Base-by-base conservation (phyloP, 2,797 vertebrate genomes). In the Pyrrhura leucotis region DNA sequence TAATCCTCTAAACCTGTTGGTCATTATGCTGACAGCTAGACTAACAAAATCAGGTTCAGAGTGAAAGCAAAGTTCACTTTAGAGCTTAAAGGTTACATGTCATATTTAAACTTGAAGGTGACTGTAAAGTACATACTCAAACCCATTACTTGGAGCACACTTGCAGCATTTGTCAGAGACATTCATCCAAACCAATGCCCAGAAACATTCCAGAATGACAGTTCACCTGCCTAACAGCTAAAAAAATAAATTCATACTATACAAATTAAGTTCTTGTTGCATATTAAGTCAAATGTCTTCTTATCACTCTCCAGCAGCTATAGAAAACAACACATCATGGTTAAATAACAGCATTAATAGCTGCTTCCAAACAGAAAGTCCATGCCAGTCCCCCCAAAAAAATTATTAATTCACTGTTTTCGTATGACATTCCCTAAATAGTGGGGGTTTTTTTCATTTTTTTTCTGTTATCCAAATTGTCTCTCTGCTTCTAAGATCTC, bases 371-470 rank as follows among this genome's bases (percentile, higher is more conserved):
- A 62, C 4, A 71, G 42, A 61, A 87, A 54, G 29, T 28, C 20
- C 17, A 31, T 31, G 15, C 4, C 53, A 76, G 19, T 31, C 6
- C 10, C 9, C 11, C 22, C 23, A 1, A 12, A 71, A 79, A 53
- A 13, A 35, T 0, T 3, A 65, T 50, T 61, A 2, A 15, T 54
- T 79, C 1, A 12, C 54, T 75, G 74, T 88, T 31, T 72, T 87
- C 22, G 44, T 25, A 39, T 9, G 44, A 28, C 9, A 16, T 91
- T 78, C 15, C 18, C 26, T 66, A 54, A 89, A 53, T 3, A 31
- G 6, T 40, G 6, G 0, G 0, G 6, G 0, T 1, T 47, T 47
- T 23, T 47, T 25, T 19, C 54, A 9, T 9, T 16, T 81, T 89
- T 88, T 88, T 8, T 26, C 10, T 51, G 1, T 58, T 88, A 66